phyloP scores from a whole-genome alignment of 2,888 invertebrate species.

The Mythimna albipuncta region DNA sequence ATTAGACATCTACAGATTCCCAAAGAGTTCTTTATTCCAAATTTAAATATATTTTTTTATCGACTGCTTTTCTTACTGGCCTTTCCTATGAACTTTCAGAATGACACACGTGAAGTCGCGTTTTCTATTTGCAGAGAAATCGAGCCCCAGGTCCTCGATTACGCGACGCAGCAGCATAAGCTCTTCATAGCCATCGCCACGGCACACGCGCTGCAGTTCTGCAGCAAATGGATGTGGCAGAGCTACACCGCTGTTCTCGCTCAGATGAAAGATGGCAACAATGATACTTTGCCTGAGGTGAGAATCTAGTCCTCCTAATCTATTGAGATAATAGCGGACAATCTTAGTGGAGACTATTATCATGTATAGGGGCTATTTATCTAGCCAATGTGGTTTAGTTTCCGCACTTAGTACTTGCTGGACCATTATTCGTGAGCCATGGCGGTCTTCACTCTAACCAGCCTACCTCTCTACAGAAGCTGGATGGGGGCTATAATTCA shows the following conservation, averaged over 20 bases:
- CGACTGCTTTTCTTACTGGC: too few relatives aligned
- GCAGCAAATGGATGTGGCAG: constrained; percentile 94
- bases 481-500: too few relatives aligned
- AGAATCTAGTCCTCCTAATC: not conserved
- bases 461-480: too few relatives aligned
- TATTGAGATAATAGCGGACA: not conserved
- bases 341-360: not conserved
- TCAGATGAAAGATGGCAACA: constrained; percentile 94
- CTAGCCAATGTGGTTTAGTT: too few relatives aligned
- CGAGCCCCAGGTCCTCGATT: constrained; percentile 97
- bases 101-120: not conserved
- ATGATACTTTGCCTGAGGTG: constrained; percentile 96
- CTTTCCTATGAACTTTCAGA: too few relatives aligned
- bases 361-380: not conserved
- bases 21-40: too few relatives aligned
- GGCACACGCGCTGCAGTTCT: constrained; percentile 94
- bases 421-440: too few relatives aligned
- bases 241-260: constrained; percentile 94
- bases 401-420: too few relatives aligned
- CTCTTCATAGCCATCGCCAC: constrained; percentile 96
- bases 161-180: constrained; percentile 97
- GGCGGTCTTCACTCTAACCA: too few relatives aligned
- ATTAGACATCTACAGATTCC: too few relatives aligned
- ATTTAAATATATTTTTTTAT: too few relatives aligned
- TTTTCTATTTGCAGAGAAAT: constrained; percentile 89